A percentile compares a stretch with the other conserved stretches of the same genome.
These are phyloP conservation scores for Chelonus formosanus DNA, from an alignment of 2,888 invertebrate genomes.

Conservation along the genomic window DNA sequence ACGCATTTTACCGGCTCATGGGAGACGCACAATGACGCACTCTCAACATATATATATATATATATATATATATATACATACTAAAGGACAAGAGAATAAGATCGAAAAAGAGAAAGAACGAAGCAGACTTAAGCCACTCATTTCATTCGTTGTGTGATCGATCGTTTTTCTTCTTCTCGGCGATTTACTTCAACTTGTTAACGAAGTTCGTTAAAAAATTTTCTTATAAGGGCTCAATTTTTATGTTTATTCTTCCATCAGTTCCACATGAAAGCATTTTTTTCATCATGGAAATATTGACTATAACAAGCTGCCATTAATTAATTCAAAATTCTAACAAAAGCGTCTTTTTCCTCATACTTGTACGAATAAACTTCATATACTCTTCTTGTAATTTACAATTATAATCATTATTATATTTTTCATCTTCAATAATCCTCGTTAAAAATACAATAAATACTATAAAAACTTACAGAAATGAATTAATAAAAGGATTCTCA, in stretches of 20 bases:
- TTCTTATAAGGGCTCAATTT: constrained; percentile 24
- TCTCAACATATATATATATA: constrained; percentile 31
- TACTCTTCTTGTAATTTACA: not conserved
- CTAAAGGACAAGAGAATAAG: constrained; percentile 11
- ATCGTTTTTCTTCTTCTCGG: constrained; percentile 30
- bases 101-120: constrained; percentile 6
- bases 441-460: no score
- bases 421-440: no score
- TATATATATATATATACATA: constrained; percentile 19
- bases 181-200: constrained; percentile 33
- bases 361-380: no score
- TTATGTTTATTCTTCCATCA: constrained; percentile 18
- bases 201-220: constrained; percentile 29
- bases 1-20: constrained; percentile 48
- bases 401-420: no score
- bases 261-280: not conserved
- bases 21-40: constrained; percentile 44
- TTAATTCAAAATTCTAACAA: constrained; percentile 3
- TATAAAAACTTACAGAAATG: no score
- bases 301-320: constrained; percentile 16
- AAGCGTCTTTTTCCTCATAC: no score
- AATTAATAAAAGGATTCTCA: no score
- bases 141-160: constrained; percentile 28
- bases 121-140: constrained; percentile 14
- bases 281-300: not conserved